Evolutionary conservation across 2,113 vertebrate genomes (phyloP).

Genomic region (Ellobius talpinus): DNA sequence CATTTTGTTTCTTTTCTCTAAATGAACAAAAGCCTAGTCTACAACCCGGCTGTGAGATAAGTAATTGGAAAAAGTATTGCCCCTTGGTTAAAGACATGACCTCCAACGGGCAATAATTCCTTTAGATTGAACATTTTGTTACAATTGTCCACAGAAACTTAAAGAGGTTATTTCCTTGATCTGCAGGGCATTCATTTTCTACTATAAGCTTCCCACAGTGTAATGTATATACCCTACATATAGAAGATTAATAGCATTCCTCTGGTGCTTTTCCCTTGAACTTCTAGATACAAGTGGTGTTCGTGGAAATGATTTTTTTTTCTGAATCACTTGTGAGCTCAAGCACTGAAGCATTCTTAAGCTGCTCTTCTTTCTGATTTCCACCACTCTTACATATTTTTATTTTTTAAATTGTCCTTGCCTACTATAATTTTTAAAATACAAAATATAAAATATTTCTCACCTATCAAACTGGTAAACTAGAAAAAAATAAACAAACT

Average conservation of each 20-base stretch:
- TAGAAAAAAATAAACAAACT: background rate
- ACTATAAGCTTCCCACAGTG: slow-evolving; percentile 75
- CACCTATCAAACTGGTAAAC: background rate
- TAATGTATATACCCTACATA: slow-evolving; percentile 76
- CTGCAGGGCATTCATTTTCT: slow-evolving; percentile 79
- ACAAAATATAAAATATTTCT: slow-evolving; percentile 56
- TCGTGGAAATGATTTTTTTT: slow-evolving; percentile 60
- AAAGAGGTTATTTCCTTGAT: slow-evolving; percentile 82
- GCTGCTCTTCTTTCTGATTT: slow-evolving; percentile 33
- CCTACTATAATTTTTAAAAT: slow-evolving; percentile 9
- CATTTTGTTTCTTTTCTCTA: slow-evolving; percentile 31
- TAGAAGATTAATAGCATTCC: slow-evolving; percentile 80
- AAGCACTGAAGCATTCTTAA: slow-evolving; percentile 20
- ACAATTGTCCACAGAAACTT: slow-evolving; percentile 79
- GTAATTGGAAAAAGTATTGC: slow-evolving; percentile 78
- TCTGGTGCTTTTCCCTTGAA: slow-evolving; percentile 62
- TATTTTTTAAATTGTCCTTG: background rate
- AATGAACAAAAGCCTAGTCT: slow-evolving; percentile 75
- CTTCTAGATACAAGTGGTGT: slow-evolving; percentile 55
- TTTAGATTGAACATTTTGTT: slow-evolving; percentile 81
- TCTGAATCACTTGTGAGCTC: slow-evolving; percentile 59
- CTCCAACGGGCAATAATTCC: slow-evolving; percentile 78
- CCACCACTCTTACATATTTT: background rate
- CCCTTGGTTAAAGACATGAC: slow-evolving; percentile 81
- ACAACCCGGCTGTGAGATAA: slow-evolving; percentile 77